phyloP scores from a whole-genome alignment of 2,113 vertebrate genomes.

The Jacana jacana region DNA sequence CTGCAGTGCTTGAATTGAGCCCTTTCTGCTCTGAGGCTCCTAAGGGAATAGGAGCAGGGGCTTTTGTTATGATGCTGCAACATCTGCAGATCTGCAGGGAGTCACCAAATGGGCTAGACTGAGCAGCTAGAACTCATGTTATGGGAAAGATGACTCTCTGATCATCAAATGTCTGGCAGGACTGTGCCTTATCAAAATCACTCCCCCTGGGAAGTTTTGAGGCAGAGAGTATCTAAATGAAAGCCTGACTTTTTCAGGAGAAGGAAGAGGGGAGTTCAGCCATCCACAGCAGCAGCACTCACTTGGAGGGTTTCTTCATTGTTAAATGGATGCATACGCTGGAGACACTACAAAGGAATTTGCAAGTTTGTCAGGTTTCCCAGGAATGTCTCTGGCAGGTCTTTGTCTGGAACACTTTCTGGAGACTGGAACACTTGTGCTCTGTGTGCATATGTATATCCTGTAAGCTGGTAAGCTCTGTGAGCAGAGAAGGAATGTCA shows the following conservation, averaged over 20 bases:
- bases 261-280: background rate
- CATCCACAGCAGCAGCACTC: conserved; percentile 17
- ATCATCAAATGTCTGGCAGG: conserved; percentile 41
- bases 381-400: conserved; percentile 70
- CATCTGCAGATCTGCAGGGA: conserved; percentile 26
- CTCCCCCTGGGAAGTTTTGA: conserved; percentile 27
- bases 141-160: conserved; percentile 11
- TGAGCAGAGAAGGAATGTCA: conserved; percentile 36
- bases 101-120: background rate
- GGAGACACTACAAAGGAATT: conserved; percentile 56
- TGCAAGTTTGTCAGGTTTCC: conserved; percentile 72
- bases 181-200: conserved; percentile 20
- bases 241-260: conserved; percentile 28
- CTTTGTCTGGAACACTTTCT: conserved; percentile 68
- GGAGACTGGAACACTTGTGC: conserved; percentile 36
- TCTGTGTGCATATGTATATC: conserved; percentile 56
- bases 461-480: conserved; percentile 53
- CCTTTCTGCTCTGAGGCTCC: background rate
- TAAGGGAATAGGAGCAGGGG: background rate
- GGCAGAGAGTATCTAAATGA: conserved; percentile 10
- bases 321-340: conserved; percentile 57
- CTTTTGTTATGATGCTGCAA: conserved; percentile 39
- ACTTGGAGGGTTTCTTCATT: background rate
- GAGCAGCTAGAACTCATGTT: conserved; percentile 2
- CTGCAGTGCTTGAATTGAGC: background rate